Percentiles rank a stretch among this genome's conserved stretches.
phyloP scores from a whole-genome alignment of 2,888 invertebrate genomes.

The Mellilla xanthometata region DNA sequence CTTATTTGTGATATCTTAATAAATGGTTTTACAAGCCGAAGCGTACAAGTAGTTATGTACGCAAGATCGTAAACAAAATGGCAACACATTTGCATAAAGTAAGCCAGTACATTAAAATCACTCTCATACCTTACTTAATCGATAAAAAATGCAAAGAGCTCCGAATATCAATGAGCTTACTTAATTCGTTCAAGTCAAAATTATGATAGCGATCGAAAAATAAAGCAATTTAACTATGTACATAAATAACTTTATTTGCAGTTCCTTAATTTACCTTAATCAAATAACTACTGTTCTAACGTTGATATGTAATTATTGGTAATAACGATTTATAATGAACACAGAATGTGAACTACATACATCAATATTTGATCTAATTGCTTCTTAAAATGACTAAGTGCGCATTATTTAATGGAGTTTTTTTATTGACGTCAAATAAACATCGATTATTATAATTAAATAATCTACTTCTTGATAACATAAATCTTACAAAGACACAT shows the following conservation, averaged over 20 bases:
- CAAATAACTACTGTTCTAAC: slow-evolving; percentile 27
- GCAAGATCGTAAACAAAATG: not conserved
- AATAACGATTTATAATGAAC: slow-evolving; percentile 28
- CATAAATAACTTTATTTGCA: slow-evolving; percentile 40
- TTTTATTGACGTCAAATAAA: slow-evolving; percentile 8
- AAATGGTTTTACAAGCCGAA: too few species aligned
- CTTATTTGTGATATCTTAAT: too few species aligned
- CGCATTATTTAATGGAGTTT: slow-evolving; percentile 13
- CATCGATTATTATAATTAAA: slow-evolving; percentile 9
- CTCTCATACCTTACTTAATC: not conserved
- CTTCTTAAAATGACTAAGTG: slow-evolving; percentile 11
- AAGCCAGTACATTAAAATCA: slow-evolving; percentile 5
- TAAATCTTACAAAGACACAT: slow-evolving; percentile 5
- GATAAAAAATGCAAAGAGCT: slow-evolving; percentile 14
- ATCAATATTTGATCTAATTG: slow-evolving; percentile 20
- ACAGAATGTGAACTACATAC: slow-evolving; percentile 20
- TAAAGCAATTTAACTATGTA: slow-evolving; percentile 44
- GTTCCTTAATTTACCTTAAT: slow-evolving; percentile 32
- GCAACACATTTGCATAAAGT: slow-evolving; percentile 4
- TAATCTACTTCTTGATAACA: not conserved
- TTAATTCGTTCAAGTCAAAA: slow-evolving; percentile 9
- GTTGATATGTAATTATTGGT: slow-evolving; percentile 31
- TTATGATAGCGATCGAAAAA: slow-evolving; percentile 32
- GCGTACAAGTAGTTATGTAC: not conserved
- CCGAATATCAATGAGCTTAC: slow-evolving; percentile 8